Percentiles rank a stretch among this genome's conserved stretches.
Evolutionary conservation across 2,797 vertebrate species (phyloP).

Genomic region (Ctenochaetus hawaiiensis): DNA sequence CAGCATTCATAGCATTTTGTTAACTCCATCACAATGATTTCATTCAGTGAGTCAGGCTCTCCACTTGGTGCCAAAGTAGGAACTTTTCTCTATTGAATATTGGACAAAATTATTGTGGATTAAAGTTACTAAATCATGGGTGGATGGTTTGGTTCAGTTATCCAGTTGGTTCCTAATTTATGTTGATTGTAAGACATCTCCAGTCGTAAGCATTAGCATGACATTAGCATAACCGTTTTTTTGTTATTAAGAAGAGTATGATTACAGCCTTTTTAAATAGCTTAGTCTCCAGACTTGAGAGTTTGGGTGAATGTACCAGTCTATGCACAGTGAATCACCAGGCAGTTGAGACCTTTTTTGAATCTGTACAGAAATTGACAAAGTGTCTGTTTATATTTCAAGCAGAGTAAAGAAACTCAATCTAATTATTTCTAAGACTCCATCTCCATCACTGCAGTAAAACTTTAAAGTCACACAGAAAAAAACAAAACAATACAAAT

Average conservation of each 20-base stretch:
- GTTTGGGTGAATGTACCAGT: background rate
- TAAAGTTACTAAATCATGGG: background rate
- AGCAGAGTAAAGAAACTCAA: too few relatives aligned
- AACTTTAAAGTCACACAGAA: too few relatives aligned
- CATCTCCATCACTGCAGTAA: too few relatives aligned
- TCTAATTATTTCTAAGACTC: too few relatives aligned
- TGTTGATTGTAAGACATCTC: background rate
- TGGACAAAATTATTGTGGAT: too few relatives aligned
- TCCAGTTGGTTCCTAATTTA: background rate
- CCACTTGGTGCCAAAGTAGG: background rate
- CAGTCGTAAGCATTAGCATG: background rate
- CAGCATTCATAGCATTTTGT: slow-evolving; percentile 8
- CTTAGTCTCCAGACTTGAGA: background rate
- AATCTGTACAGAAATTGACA: background rate
- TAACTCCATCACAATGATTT: slow-evolving; percentile 3
- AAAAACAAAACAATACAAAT: too few relatives aligned
- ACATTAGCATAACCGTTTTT: slow-evolving; percentile 6
- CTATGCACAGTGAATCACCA: background rate
- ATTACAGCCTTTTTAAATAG: slow-evolving; percentile 13
- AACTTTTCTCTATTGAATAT: too few relatives aligned
- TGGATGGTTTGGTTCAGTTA: background rate
- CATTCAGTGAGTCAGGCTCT: slow-evolving; percentile 7
- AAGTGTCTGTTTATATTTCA: too few relatives aligned
- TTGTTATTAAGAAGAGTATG: background rate
- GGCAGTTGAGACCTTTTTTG: background rate